These are phyloP conservation scores for Pseudomyrmex sp. DNA, from an alignment of 1,140 invertebrate species.

Conservation along the genomic window DNA sequence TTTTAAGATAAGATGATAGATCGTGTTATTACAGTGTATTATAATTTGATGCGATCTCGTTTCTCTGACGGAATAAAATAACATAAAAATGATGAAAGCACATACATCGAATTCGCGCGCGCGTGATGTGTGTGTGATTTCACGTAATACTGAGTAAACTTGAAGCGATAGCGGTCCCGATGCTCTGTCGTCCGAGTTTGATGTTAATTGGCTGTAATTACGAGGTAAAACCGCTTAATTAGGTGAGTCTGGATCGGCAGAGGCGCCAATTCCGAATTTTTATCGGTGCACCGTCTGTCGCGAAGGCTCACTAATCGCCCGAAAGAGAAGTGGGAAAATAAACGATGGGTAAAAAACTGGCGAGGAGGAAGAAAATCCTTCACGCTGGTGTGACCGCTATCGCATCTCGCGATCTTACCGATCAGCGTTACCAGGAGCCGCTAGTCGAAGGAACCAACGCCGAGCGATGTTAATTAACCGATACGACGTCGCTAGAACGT, in stretches of 20 bases:
- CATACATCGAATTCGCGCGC: not conserved
- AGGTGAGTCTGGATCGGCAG: constrained; percentile 68
- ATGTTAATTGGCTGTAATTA: constrained; percentile 83
- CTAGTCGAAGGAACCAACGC: constrained; percentile 74
- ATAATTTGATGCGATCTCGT: no score
- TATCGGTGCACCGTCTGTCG: constrained; percentile 74
- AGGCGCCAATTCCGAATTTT: constrained; percentile 80
- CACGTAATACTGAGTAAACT: constrained; percentile 61
- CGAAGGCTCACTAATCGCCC: constrained; percentile 40
- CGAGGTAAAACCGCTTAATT: constrained; percentile 82
- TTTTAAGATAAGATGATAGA: no score
- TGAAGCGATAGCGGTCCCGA: constrained; percentile 51
- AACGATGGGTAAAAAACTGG: not conserved
- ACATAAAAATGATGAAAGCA: constrained; percentile 26
- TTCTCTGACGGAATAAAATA: constrained; percentile 1
- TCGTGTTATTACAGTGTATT: no score
- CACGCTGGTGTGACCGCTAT: constrained; percentile 75
- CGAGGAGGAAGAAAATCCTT: constrained; percentile 48
- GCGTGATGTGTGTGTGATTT: not conserved
- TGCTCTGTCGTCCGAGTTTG: constrained; percentile 72
- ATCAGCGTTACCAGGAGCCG: constrained; percentile 61
- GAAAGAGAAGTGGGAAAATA: constrained; percentile 29
- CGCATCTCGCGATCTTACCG: constrained; percentile 76
- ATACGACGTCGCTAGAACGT: constrained; percentile 68
- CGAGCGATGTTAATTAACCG: constrained; percentile 79